Base-by-base conservation (phyloP, 2,797 vertebrate genomes). In the Neosilurus mollespiculum region DNA sequence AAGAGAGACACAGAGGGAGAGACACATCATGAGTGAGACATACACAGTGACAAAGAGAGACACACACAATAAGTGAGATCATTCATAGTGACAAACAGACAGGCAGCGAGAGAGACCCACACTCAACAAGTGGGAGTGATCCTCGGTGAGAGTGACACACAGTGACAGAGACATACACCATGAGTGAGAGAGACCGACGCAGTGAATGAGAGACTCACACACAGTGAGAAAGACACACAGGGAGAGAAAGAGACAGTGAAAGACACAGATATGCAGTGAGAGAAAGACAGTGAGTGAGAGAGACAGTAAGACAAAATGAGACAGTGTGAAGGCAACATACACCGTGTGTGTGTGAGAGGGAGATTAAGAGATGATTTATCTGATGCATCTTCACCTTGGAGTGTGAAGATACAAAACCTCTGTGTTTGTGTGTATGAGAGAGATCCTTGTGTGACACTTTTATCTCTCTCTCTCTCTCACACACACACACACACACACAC, bases 351-450 rank as follows among this genome's bases (percentile, higher is more conserved):
- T 4, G 26, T 59, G 73, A 37, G 18, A 34, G 30, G 4, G 16
- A 37, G 73, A 75, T 75, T 34, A 75, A 54, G 10, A 58, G 26
- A 16, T 56, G 53, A 58, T 75, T 75, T 75, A 30, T 58, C 71
- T 56, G 71, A 73, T 73, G 9, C 9, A 73, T 26, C 22, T 53
- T 73, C 9, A 18, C 53, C 53, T 73, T 12, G 30, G 9, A 73
- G 71, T 53, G 18, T n/a, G 1, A n/a, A 56, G 3, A 56, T 56
- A 73, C 14, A 54, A 75, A 56, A 26, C 5, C 4, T 8, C 12
- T 53, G 5, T 6, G 49, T 54, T 49, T 10, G 70, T 51, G 69
- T 15, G 43, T 24, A 22, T 2, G 67, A 43, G 43, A 43, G 4
- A 43, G 43, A 43, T 4, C 43, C 43, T 8, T 43, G 20, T 49